Conservation (phyloP, 2,888 invertebrate species). For the Teinopalpus imperialis region DNA sequence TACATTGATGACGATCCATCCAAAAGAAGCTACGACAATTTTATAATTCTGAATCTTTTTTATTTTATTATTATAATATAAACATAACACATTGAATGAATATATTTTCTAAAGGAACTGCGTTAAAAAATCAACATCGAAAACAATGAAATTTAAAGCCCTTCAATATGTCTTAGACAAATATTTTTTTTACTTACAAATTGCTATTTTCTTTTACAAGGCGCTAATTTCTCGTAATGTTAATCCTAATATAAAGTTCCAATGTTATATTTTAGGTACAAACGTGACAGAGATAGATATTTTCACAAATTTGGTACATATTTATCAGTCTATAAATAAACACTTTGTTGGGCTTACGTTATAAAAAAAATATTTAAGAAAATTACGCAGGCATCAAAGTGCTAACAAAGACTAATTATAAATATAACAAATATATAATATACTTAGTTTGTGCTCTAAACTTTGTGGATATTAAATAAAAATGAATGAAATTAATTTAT, state of each 20-base stretch:
- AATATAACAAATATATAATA: no score
- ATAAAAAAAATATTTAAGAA: constrained; percentile 1
- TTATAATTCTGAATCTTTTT: neutral
- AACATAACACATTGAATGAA: neutral
- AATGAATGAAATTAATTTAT: no score
- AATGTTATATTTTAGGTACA: constrained; percentile 11
- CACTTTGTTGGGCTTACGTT: constrained; percentile 4
- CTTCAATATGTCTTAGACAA: neutral
- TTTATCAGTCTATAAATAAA: constrained; percentile 18
- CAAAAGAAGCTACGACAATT: neutral
- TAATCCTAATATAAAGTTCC: neutral
- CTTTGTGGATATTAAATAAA: no score
- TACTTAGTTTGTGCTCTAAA: no score
- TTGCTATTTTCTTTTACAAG: constrained; percentile 7
- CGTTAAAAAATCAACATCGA: constrained; percentile 1
- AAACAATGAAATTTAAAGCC: constrained; percentile 2
- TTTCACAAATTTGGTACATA: neutral
- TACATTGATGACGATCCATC: constrained; percentile 14
- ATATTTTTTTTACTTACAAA: neutral
- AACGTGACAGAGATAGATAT: constrained; percentile 7
- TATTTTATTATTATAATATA: neutral
- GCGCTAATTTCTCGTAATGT: constrained; percentile 1
- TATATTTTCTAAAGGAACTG: constrained; percentile 20
- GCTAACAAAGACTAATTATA: neutral
- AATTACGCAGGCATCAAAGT: constrained; percentile 2